phyloP scores from a whole-genome alignment of 2,797 vertebrate species.

The Sebastiscus albofasciatus region DNA sequence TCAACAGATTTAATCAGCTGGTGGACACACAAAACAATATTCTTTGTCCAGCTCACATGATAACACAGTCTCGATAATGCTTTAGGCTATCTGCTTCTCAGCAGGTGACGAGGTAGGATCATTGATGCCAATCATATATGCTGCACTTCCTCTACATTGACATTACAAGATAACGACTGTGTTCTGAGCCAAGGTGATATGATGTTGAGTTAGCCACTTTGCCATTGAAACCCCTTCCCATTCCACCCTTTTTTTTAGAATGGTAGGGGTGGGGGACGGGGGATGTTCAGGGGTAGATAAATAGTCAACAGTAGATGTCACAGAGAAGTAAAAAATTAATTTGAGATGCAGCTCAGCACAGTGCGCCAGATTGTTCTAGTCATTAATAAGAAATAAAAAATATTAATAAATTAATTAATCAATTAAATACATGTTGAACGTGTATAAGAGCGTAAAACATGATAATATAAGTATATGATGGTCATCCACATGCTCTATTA shows the following conservation, averaged over 20 bases:
- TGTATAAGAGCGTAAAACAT: too few relatives aligned
- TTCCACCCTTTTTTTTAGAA: too few relatives aligned
- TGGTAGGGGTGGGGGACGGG: accelerated
- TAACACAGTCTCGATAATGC: neutral
- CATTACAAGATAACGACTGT: neutral
- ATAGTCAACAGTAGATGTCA: accelerated
- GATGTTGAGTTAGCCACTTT: neutral
- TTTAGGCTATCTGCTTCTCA: neutral
- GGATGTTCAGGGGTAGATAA: too few relatives aligned
- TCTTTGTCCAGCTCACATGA: neutral
- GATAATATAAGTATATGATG: too few relatives aligned
- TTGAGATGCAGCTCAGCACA: too few relatives aligned
- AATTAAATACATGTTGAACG: too few relatives aligned
- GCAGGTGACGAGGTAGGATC: neutral
- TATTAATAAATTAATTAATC: too few relatives aligned
- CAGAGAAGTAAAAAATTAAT: too few relatives aligned
- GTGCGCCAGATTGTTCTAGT: too few relatives aligned
- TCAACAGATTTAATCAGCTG: neutral
- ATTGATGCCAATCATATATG: neutral
- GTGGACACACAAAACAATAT: neutral
- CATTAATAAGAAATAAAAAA: too few relatives aligned
- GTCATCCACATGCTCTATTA: too few relatives aligned
- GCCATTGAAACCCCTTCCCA: too few relatives aligned
- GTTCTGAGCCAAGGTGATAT: neutral
- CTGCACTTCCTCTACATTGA: neutral